phyloP scores from a whole-genome alignment of 2,797 vertebrate species.

The Xerus rutilus region DNA sequence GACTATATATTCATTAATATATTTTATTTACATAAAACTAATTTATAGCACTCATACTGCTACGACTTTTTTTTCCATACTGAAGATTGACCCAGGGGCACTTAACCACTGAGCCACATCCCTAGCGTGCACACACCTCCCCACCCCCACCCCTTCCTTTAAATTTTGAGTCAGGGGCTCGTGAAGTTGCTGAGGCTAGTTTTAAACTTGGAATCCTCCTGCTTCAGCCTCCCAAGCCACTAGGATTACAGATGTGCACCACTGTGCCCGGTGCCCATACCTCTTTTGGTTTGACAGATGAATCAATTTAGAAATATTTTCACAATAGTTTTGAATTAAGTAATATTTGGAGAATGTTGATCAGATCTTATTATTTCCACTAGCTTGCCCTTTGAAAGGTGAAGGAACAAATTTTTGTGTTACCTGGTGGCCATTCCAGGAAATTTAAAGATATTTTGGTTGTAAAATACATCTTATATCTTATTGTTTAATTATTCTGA shows the following conservation, averaged over 20 bases:
- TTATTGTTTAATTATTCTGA: neutral
- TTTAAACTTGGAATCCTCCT: too few relatives aligned
- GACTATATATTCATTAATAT: neutral
- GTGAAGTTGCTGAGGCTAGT: too few relatives aligned
- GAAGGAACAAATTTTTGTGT: neutral
- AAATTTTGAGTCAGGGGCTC: too few relatives aligned
- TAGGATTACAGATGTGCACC: too few relatives aligned
- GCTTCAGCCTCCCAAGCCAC: too few relatives aligned
- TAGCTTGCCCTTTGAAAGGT: neutral
- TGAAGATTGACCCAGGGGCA: too few relatives aligned
- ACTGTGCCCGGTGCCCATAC: too few relatives aligned
- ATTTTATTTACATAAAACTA: conserved; percentile 30
- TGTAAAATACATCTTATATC: neutral
- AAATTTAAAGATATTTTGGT: conserved; percentile 18
- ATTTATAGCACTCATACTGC: neutral
- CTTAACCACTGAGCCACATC: too few relatives aligned
- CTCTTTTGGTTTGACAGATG: neutral
- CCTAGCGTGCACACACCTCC: too few relatives aligned
- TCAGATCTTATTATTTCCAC: neutral
- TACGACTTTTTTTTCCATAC: too few relatives aligned
- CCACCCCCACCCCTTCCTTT: too few relatives aligned
- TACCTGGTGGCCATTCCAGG: neutral
- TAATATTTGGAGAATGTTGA: neutral
- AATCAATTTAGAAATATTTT: conserved; percentile 49
- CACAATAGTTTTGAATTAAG: conserved; percentile 27